A percentile compares a stretch with the other conserved stretches of the same genome.
Conservation (phyloP, 2,888 invertebrate species). For the Drosophila pullipes region DNA sequence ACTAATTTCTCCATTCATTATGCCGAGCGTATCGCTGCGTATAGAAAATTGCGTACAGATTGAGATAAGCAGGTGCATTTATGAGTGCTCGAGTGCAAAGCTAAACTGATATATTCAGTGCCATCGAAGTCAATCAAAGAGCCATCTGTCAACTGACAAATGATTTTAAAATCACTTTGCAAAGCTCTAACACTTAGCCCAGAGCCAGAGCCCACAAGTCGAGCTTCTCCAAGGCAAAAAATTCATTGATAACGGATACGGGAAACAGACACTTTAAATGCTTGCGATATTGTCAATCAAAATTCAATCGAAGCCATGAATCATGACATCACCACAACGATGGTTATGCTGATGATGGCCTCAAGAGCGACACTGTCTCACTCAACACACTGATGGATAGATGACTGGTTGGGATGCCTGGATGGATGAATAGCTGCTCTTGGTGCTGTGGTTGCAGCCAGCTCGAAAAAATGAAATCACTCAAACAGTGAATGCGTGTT, state of each 20-base stretch:
- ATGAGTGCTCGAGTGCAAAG: background rate
- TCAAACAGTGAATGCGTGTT: constrained; percentile 54
- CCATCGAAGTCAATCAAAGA: constrained; percentile 79
- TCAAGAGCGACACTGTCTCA: constrained; percentile 60
- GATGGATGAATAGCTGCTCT: constrained; percentile 28
- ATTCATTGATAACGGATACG: constrained; percentile 56
- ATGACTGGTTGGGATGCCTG: constrained; percentile 41
- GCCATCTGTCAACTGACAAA: constrained; percentile 82
- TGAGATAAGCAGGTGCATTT: constrained; percentile 33
- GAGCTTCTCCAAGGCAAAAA: constrained; percentile 28
- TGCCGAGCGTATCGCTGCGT: constrained; percentile 7
- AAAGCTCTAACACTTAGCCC: constrained; percentile 52
- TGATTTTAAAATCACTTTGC: constrained; percentile 82
- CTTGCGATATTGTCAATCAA: constrained; percentile 85
- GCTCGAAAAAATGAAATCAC: constrained; percentile 66
- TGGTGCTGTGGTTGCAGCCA: constrained; percentile 27
- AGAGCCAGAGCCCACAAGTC: constrained; percentile 25
- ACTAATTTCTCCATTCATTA: constrained; percentile 40
- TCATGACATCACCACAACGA: constrained; percentile 59
- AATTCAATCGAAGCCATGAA: constrained; percentile 83
- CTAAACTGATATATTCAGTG: constrained; percentile 52
- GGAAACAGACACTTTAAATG: constrained; percentile 84
- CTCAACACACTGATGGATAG: constrained; percentile 54
- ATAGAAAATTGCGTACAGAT: constrained; percentile 6
- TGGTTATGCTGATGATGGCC: constrained; percentile 70